phyloP scores from a whole-genome alignment of 2,888 invertebrate genomes.

The Hypomecis atomaria region DNA sequence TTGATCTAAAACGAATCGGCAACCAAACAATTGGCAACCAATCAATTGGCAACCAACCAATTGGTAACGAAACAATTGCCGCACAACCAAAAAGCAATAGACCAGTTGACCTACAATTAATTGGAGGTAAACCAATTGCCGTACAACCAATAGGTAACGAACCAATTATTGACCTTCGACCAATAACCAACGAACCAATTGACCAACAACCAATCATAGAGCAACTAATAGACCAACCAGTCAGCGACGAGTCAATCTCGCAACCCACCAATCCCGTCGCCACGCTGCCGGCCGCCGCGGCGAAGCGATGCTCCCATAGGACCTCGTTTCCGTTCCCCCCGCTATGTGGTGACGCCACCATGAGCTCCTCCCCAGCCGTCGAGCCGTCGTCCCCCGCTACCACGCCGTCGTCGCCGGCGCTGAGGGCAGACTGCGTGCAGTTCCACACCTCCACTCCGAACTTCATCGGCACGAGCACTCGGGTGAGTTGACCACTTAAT shows the following conservation, averaged over 20 bases:
- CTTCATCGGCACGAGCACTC: constrained; percentile 53
- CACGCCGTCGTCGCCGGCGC: constrained; percentile 74
- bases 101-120: background rate
- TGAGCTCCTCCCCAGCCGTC: constrained; percentile 82
- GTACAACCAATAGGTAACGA: background rate
- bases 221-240: background rate
- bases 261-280: background rate
- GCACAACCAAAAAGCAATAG: too few species aligned
- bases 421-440: constrained; percentile 61
- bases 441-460: constrained; percentile 77
- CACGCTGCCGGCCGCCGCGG: constrained; percentile 17
- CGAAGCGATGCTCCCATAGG: constrained; percentile 26
- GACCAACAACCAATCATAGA: background rate
- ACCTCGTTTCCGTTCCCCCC: constrained; percentile 37
- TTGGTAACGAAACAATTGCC: background rate
- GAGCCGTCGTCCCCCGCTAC: constrained; percentile 76
- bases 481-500: constrained; percentile 55
- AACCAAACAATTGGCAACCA: too few species aligned
- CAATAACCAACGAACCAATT: constrained; percentile 8
- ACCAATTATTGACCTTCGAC: constrained; percentile 1
- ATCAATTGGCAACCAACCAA: constrained; percentile 2
- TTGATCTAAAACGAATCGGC: background rate
- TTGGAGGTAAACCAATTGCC: background rate
- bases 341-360: constrained; percentile 80
- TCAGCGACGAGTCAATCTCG: background rate